phyloP scores from a whole-genome alignment of 2,797 vertebrate species.

The Salmo trutta region DNA sequence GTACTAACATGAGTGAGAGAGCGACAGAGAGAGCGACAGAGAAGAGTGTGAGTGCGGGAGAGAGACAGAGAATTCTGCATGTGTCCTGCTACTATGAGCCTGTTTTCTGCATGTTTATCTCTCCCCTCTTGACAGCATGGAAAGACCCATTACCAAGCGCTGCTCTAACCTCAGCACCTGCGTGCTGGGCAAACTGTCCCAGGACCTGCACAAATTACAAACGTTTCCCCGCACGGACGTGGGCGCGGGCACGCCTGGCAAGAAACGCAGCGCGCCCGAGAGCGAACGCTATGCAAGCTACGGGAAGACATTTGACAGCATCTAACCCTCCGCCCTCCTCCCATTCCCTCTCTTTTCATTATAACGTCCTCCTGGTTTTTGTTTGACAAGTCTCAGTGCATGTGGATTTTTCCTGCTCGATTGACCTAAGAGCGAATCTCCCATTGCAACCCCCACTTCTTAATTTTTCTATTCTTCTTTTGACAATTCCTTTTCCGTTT shows the following conservation, averaged over 20 bases:
- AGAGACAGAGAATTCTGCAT: slow-evolving; percentile 6
- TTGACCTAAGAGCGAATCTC: slow-evolving; percentile 51
- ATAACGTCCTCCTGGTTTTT: not conserved
- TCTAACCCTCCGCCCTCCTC: slow-evolving; percentile 59
- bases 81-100: slow-evolving; percentile 58
- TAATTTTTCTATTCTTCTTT: slow-evolving; percentile 32
- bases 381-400: slow-evolving; percentile 68
- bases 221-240: slow-evolving; percentile 89
- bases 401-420: slow-evolving; percentile 77
- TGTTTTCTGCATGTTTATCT: slow-evolving; percentile 79
- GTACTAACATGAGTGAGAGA: slow-evolving; percentile 7
- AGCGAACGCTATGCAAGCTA: slow-evolving; percentile 80
- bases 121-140: slow-evolving; percentile 82
- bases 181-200: slow-evolving; percentile 86
- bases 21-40: not conserved
- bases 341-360: slow-evolving; percentile 2
- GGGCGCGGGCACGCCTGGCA: slow-evolving; percentile 86
- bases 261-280: slow-evolving; percentile 84
- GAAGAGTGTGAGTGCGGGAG: not conserved
- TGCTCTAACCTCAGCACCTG: slow-evolving; percentile 94
- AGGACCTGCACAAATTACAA: slow-evolving; percentile 91
- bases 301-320: slow-evolving; percentile 75
- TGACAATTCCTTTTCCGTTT: slow-evolving; percentile 18
- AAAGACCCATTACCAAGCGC: slow-evolving; percentile 87
- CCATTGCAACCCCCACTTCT: slow-evolving; percentile 56